Conservation (phyloP, 2,797 vertebrate species). For the Uromys caudimaculatus region DNA sequence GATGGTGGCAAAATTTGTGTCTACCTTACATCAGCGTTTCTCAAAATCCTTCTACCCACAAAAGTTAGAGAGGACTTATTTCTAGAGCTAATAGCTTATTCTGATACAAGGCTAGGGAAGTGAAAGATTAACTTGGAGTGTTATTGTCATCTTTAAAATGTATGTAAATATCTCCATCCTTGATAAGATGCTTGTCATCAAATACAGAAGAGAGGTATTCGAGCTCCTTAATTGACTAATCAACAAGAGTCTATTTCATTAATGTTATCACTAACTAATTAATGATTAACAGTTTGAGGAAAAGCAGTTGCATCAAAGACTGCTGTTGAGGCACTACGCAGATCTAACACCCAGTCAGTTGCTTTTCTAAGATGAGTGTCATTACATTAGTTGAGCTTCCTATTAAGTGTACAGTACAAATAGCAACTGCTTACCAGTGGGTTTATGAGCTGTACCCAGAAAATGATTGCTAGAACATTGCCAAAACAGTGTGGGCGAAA, state of each 20-base stretch:
- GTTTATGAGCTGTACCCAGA: slow-evolving; percentile 38
- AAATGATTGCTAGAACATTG: slow-evolving; percentile 40
- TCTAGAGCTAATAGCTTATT: not conserved
- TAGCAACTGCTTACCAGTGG: slow-evolving; percentile 2
- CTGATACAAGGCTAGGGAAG: not conserved
- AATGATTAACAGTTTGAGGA: not conserved
- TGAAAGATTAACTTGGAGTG: not conserved
- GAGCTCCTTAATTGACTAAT: not conserved
- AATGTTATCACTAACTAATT: slow-evolving; percentile 46
- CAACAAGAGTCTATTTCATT: not conserved
- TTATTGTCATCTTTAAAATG: slow-evolving; percentile 34
- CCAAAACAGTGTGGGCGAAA: not conserved
- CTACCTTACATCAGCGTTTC: not conserved
- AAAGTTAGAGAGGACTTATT: not conserved
- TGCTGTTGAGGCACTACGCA: not conserved
- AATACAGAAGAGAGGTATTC: not conserved
- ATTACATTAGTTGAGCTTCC: slow-evolving; percentile 45
- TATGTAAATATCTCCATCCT: not conserved
- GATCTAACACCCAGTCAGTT: slow-evolving; percentile 8
- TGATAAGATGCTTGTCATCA: not conserved
- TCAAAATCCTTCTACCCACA: not conserved
- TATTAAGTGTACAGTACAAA: not conserved
- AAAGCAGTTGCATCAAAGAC: not conserved
- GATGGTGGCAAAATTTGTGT: not conserved
- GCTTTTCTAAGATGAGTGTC: not conserved